phyloP scores from a whole-genome alignment of 1,140 invertebrate genomes.

The Holotrichia oblita region DNA sequence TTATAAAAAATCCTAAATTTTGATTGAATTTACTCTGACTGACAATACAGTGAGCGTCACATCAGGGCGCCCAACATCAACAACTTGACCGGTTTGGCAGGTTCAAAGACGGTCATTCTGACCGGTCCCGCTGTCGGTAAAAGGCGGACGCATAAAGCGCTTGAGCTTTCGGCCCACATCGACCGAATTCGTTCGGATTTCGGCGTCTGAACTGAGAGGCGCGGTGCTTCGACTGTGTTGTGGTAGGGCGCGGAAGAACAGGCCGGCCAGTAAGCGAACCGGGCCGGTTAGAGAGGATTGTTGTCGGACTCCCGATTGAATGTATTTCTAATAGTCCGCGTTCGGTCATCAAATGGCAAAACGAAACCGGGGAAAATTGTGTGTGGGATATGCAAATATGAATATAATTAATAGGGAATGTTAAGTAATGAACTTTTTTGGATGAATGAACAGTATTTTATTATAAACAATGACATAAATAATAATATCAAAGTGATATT shows the following conservation, averaged over 20 bases:
- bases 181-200: background rate
- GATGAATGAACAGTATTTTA: too few species aligned
- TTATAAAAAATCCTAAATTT: too few species aligned
- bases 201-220: background rate
- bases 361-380: too few species aligned
- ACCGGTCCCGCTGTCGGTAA: background rate
- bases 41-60: too few species aligned
- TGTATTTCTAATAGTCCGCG: too few species aligned
- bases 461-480: too few species aligned
- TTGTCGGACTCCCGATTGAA: background rate
- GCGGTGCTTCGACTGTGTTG: background rate
- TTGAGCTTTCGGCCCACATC: background rate
- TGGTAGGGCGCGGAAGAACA: background rate
- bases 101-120: background rate
- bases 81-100: slow-evolving; percentile 7
- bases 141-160: background rate
- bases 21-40: too few species aligned
- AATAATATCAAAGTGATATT: too few species aligned
- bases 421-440: too few species aligned
- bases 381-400: too few species aligned
- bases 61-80: background rate
- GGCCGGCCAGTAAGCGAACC: background rate
- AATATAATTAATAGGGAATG: too few species aligned
- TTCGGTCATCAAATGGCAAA: too few species aligned
- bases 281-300: background rate